These are phyloP conservation scores for Notarius lentiginosus DNA, from an alignment of 2,113 vertebrate genomes.

Conservation along the genomic window DNA sequence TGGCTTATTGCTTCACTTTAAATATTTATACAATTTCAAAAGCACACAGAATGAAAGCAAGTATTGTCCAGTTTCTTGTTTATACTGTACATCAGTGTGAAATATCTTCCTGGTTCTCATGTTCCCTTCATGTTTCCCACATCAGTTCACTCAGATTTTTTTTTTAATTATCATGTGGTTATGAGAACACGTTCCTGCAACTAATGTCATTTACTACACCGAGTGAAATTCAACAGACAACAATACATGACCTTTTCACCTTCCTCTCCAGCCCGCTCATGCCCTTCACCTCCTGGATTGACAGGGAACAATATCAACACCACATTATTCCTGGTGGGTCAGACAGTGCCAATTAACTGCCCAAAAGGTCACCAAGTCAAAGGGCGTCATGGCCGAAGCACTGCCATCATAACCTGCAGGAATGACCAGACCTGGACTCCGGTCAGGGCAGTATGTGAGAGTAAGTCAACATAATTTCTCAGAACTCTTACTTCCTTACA, in stretches of 20 bases:
- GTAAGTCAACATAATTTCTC: slow-evolving; percentile 72
- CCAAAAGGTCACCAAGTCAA: slow-evolving; percentile 85
- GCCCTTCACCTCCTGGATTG: slow-evolving; percentile 84
- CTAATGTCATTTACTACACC: neutral
- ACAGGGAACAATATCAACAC: slow-evolving; percentile 70
- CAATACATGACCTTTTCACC: neutral
- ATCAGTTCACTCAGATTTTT: neutral
- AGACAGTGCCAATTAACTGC: slow-evolving; percentile 81
- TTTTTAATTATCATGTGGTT: neutral
- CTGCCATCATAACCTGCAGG: slow-evolving; percentile 80
- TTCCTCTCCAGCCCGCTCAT: slow-evolving; percentile 80
- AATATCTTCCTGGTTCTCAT: neutral
- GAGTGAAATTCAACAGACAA: neutral
- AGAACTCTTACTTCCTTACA: neutral
- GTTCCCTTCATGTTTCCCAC: neutral
- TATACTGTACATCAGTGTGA: neutral
- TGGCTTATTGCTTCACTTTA: too few relatives aligned
- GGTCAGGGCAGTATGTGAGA: slow-evolving; percentile 81
- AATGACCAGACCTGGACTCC: slow-evolving; percentile 89
- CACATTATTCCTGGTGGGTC: slow-evolving; percentile 83
- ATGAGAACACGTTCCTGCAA: neutral
- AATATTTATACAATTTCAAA: neutral
- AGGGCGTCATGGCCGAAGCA: slow-evolving; percentile 79
- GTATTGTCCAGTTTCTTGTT: neutral
- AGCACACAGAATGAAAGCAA: too few relatives aligned